Evolutionary conservation across 2,888 invertebrate genomes (phyloP).

Genomic region (Hymenopus coronatus): DNA sequence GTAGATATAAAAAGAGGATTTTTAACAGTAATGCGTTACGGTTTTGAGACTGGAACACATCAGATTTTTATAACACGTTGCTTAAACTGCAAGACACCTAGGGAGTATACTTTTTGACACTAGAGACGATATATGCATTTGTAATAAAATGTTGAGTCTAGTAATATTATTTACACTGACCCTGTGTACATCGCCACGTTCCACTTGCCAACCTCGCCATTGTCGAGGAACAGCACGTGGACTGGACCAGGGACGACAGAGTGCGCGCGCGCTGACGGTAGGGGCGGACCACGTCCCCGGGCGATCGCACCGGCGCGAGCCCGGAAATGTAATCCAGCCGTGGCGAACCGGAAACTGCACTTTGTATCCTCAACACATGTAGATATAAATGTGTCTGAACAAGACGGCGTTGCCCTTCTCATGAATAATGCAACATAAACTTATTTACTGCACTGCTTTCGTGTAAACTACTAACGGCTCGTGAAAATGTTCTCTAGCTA

Average conservation of each 20-base stretch:
- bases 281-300: neutral
- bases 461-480: neutral
- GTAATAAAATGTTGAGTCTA: too few relatives aligned
- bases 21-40: too few relatives aligned
- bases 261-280: neutral
- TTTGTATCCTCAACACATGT: neutral
- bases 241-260: neutral
- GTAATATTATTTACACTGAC: too few relatives aligned
- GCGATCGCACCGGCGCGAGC: neutral
- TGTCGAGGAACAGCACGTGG: neutral
- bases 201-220: neutral
- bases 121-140: too few relatives aligned
- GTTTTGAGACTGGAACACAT: too few relatives aligned
- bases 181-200: too few relatives aligned
- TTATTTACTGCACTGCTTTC: neutral
- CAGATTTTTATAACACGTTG: too few relatives aligned
- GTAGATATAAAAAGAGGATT: too few relatives aligned
- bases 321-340: conserved; percentile 20
- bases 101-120: too few relatives aligned
- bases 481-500: neutral
- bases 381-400: neutral
- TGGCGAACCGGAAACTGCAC: conserved; percentile 17
- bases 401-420: neutral
- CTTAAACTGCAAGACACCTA: too few relatives aligned
- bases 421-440: neutral